phyloP scores from a whole-genome alignment of 2,888 invertebrate genomes.

The Cecidostiba fungosa region DNA sequence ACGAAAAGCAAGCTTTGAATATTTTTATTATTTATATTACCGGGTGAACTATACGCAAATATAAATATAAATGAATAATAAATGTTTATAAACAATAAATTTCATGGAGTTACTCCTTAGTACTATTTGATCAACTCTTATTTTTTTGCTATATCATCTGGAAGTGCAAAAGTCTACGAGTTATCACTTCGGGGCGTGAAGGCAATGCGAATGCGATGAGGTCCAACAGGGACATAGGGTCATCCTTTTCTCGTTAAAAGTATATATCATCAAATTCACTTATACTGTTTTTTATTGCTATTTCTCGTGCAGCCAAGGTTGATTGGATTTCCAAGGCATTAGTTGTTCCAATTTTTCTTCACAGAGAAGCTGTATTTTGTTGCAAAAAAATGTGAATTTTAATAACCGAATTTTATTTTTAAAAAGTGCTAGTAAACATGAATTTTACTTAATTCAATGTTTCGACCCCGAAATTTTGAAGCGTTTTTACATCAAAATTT shows the following conservation, averaged over 20 bases:
- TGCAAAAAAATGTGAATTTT: too few species aligned
- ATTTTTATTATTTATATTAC: too few species aligned
- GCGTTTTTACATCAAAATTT: background rate
- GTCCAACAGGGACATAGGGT: background rate
- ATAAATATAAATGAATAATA: too few species aligned
- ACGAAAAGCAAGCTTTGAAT: too few species aligned
- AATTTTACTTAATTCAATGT: too few species aligned
- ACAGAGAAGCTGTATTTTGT: background rate
- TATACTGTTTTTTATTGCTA: background rate
- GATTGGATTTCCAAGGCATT: background rate
- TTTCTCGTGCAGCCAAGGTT: background rate
- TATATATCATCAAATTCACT: constrained; percentile 22
- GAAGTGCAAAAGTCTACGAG: background rate
- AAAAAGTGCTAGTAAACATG: too few species aligned
- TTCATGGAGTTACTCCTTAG: too few species aligned
- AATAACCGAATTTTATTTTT: too few species aligned
- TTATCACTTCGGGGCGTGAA: constrained; percentile 27
- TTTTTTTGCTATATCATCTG: constrained; percentile 3
- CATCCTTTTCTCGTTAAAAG: constrained; percentile 8
- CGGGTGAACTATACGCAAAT: too few species aligned
- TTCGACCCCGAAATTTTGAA: background rate
- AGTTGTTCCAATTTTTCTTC: background rate
- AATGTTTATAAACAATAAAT: background rate
- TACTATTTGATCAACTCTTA: background rate
- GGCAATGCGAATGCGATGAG: constrained; percentile 5